Evolutionary conservation across 2,113 vertebrate species (phyloP).

Genomic region (Brachypodius melanocephalos): DNA sequence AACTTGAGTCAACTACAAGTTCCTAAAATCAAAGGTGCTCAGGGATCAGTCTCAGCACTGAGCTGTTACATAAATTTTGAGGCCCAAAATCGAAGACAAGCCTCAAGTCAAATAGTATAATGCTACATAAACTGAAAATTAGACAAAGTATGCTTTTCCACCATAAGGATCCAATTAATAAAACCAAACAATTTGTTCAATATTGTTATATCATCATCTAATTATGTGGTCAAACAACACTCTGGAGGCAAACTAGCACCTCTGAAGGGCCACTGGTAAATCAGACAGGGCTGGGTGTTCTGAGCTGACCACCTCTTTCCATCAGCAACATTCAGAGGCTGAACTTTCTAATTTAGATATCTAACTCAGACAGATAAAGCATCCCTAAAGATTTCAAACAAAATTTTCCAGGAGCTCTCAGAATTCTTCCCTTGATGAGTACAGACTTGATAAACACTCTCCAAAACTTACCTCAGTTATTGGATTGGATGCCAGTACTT

Average conservation of each 20-base stretch:
- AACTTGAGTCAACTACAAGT: neutral
- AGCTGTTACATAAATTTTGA: neutral
- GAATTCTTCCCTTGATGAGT: neutral
- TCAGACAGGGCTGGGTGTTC: neutral
- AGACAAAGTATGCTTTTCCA: neutral
- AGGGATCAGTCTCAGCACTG: neutral
- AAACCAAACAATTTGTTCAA: neutral
- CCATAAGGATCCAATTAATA: neutral
- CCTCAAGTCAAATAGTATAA: neutral
- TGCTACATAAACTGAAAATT: neutral
- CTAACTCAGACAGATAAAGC: neutral
- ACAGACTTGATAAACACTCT: neutral
- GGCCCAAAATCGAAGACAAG: neutral
- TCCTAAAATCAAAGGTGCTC: neutral
- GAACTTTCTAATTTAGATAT: neutral
- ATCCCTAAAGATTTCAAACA: neutral
- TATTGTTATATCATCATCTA: neutral
- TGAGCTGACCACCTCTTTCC: neutral
- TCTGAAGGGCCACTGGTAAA: neutral
- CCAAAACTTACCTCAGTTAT: slow-evolving; percentile 86
- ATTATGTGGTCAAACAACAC: neutral
- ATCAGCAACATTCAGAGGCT: neutral
- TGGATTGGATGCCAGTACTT: slow-evolving; percentile 93
- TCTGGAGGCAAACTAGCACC: neutral
- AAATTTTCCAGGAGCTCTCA: neutral